A percentile compares a stretch with the other conserved stretches of the same genome.
These are phyloP conservation scores for Volucella inanis DNA, from an alignment of 2,888 invertebrate genomes.

Conservation along the genomic window DNA sequence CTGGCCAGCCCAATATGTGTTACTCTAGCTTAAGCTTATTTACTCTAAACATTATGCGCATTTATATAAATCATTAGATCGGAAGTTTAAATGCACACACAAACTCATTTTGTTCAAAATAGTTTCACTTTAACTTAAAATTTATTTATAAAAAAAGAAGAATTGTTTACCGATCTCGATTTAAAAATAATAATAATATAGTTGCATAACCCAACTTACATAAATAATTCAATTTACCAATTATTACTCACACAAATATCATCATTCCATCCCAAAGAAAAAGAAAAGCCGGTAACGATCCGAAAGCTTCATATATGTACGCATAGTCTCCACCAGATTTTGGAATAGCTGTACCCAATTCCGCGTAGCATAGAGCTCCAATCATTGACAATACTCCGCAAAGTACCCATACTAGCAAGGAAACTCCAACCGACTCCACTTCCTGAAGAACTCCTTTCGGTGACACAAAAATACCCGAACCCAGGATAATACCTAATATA, in stretches of 20 bases:
- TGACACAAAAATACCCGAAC: constrained; percentile 97
- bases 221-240: background rate
- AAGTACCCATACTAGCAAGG: constrained; percentile 92
- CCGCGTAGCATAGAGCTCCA: constrained; percentile 98
- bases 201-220: too few species aligned
- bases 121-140: too few species aligned
- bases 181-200: too few species aligned
- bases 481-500: constrained; percentile 96
- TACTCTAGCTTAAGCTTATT: too few species aligned
- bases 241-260: constrained; percentile 94
- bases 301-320: constrained; percentile 96
- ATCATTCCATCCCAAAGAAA: constrained; percentile 98
- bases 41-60: too few species aligned
- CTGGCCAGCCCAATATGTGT: too few species aligned
- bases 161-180: too few species aligned
- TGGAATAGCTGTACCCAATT: constrained; percentile 91
- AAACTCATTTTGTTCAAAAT: too few species aligned
- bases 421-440: constrained; percentile 94
- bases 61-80: too few species aligned
- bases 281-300: constrained; percentile 95
- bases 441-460: constrained; percentile 96
- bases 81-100: too few species aligned
- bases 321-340: constrained; percentile 99
- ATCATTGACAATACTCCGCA: constrained; percentile 95
- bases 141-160: too few species aligned